Evolutionary conservation across 64 coral and sea anemone species (phyloP).

Genomic region (Hydrozoanthus tunicans): DNA sequence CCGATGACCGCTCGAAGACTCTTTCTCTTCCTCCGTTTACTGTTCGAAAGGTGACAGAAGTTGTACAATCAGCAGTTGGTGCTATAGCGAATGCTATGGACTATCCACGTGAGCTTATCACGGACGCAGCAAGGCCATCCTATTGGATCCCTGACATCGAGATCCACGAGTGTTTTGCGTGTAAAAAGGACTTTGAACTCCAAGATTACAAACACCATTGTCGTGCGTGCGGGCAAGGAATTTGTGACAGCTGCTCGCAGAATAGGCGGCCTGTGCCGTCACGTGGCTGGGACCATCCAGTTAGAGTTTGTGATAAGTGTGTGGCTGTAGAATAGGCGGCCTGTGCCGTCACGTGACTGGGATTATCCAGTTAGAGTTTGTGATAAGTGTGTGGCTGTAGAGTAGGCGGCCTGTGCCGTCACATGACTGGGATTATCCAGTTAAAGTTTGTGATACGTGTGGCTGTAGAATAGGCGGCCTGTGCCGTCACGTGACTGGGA

Average conservation of each 20-base stretch:
- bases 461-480: too few species aligned
- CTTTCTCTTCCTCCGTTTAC: constrained; percentile 67
- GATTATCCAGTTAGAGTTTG: not conserved
- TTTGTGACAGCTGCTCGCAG: constrained; percentile 80
- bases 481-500: too few species aligned
- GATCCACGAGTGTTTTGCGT: constrained; percentile 68
- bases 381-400: too few species aligned
- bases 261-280: constrained; percentile 83
- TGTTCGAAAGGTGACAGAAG: constrained; percentile 86
- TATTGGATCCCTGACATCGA: constrained; percentile 89
- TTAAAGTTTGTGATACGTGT: too few species aligned
- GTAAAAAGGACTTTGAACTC: constrained; percentile 73
- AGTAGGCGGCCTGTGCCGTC: too few species aligned
- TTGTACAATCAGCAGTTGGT: constrained; percentile 84
- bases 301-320: constrained; percentile 88
- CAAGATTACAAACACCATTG: constrained; percentile 91
- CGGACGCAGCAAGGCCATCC: constrained; percentile 84
- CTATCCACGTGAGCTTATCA: constrained; percentile 83
- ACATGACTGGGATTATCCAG: too few species aligned
- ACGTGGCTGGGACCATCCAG: constrained; percentile 93
- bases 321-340: not conserved
- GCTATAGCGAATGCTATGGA: constrained; percentile 77
- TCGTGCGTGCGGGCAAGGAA: constrained; percentile 82
- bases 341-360: not conserved
- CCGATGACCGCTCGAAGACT: not conserved